phyloP scores from a whole-genome alignment of 2,888 invertebrate genomes.

The Exephanes ischioxanthus region DNA sequence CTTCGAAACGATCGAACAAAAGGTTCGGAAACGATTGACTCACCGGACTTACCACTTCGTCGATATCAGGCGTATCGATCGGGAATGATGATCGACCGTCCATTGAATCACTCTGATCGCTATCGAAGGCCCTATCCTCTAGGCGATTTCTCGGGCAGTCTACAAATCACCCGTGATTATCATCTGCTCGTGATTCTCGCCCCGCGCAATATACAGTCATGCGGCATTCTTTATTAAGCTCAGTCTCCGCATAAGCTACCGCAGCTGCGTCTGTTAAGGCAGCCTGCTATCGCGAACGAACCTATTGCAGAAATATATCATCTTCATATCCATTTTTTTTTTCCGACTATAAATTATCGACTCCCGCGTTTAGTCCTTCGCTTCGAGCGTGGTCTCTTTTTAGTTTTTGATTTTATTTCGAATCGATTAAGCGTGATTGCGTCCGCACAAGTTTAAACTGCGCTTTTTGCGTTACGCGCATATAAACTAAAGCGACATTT shows the following conservation, averaged over 20 bases:
- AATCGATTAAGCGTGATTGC: background rate
- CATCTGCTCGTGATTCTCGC: conserved; percentile 56
- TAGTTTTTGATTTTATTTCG: background rate
- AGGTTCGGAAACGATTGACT: conserved; percentile 61
- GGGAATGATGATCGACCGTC: conserved; percentile 62
- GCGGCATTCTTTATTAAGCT: conserved; percentile 42
- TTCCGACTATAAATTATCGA: background rate
- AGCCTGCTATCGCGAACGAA: conserved; percentile 15
- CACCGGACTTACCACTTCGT: conserved; percentile 36
- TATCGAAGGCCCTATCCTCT: conserved; percentile 49
- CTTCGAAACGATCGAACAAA: conserved; percentile 60
- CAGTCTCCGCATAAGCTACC: conserved; percentile 40
- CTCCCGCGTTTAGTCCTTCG: background rate
- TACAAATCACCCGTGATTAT: conserved; percentile 62
- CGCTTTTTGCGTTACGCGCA: background rate
- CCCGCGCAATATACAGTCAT: conserved; percentile 45
- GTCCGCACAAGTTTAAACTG: background rate
- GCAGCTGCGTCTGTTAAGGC: conserved; percentile 37
- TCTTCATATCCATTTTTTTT: background rate
- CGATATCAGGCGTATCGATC: conserved; percentile 60
- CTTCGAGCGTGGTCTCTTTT: background rate
- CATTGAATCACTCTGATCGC: conserved; percentile 60
- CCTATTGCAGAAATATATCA: conserved; percentile 13
- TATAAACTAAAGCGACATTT: background rate
- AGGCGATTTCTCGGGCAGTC: conserved; percentile 39